These are phyloP conservation scores for Tretioscincus oriximinensis DNA, from an alignment of 2,113 vertebrate species.

Conservation along the genomic window DNA sequence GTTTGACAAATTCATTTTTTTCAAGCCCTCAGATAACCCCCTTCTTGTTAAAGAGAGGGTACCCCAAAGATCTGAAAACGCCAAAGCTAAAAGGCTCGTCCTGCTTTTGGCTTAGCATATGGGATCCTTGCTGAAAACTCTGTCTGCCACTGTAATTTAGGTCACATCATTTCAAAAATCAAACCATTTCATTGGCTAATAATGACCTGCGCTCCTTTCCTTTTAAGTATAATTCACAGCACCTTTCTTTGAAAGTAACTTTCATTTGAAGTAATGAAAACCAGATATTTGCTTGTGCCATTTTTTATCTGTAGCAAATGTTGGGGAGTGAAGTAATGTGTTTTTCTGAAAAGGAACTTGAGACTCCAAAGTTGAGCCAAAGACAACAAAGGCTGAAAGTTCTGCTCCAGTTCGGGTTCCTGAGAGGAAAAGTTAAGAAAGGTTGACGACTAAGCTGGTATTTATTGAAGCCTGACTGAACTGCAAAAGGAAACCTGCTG, in stretches of 20 bases:
- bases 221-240: neutral
- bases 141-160: neutral
- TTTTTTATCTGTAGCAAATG: slow-evolving; percentile 16
- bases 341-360: neutral
- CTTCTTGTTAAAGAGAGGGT: too few species aligned
- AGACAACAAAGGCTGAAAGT: neutral
- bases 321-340: slow-evolving; percentile 1
- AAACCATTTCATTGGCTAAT: neutral
- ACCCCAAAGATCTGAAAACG: too few species aligned
- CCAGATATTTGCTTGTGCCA: neutral
- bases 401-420: neutral
- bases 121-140: neutral
- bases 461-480: neutral
- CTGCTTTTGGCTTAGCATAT: neutral
- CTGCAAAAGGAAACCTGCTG: neutral
- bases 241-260: neutral
- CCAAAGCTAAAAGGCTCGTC: too few species aligned
- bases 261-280: neutral
- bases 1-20: too few species aligned
- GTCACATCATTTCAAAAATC: neutral
- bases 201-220: neutral
- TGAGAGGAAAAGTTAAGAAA: neutral
- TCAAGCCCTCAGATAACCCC: too few species aligned
- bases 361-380: neutral
- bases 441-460: too few species aligned